Conservation (phyloP, 2,888 invertebrate species). For the Sisyra terminalis region DNA sequence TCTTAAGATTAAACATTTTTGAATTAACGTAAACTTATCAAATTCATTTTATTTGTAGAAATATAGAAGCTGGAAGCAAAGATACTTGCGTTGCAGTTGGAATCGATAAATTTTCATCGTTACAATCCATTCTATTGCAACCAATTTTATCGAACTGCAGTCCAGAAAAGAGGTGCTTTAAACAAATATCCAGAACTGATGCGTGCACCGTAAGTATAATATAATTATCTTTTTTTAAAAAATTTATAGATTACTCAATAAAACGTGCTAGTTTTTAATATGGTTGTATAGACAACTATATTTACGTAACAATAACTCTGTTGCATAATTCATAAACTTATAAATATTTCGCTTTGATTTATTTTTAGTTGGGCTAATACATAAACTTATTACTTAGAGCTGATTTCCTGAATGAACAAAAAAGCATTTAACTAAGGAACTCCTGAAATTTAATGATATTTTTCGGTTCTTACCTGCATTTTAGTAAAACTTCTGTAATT, state of each 20-base stretch:
- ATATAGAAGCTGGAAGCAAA: slow-evolving; percentile 16
- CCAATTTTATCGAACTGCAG: slow-evolving; percentile 34
- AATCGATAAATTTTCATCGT: slow-evolving; percentile 30
- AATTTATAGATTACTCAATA: slow-evolving; percentile 4
- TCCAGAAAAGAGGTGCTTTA: slow-evolving; percentile 36
- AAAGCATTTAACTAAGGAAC: too few relatives aligned
- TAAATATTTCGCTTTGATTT: too few relatives aligned
- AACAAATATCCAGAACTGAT: slow-evolving; percentile 20
- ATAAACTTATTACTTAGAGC: too few relatives aligned
- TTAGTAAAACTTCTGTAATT: too few relatives aligned
- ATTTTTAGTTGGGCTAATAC: too few relatives aligned
- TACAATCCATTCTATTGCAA: slow-evolving; percentile 31
- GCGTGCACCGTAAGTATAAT: slow-evolving; percentile 26
- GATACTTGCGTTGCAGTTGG: slow-evolving; percentile 45
- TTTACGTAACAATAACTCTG: too few relatives aligned
- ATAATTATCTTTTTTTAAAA: neutral
- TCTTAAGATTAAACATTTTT: neutral
- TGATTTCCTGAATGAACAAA: too few relatives aligned
- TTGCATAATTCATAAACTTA: too few relatives aligned
- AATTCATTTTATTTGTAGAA: slow-evolving; percentile 17
- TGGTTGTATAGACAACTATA: too few relatives aligned
- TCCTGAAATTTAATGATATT: too few relatives aligned
- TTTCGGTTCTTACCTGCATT: too few relatives aligned
- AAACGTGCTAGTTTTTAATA: too few relatives aligned
- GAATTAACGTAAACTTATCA: slow-evolving; percentile 7